Percentiles rank a stretch among this genome's conserved stretches.
Evolutionary conservation across 1,140 invertebrate genomes (phyloP).

Genomic region (Oscheius sp.): DNA sequence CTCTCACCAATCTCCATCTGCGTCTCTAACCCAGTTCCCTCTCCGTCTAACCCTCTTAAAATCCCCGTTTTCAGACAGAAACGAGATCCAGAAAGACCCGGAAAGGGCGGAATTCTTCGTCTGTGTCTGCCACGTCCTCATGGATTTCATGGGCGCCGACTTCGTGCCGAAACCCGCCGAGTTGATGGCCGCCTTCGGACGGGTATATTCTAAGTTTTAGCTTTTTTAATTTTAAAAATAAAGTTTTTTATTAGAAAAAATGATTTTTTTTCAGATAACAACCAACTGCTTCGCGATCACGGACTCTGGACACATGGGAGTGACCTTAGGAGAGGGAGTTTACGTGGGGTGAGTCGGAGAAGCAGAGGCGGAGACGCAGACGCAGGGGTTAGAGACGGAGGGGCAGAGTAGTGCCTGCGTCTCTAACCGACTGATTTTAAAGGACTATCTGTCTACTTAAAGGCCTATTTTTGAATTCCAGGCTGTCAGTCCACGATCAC

Average conservation of each 20-base stretch:
- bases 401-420: background rate
- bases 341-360: slow-evolving; percentile 4
- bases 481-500: slow-evolving; percentile 8
- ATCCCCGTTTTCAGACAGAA: background rate
- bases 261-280: background rate
- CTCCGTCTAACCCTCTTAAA: background rate
- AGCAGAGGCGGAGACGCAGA: too few species aligned
- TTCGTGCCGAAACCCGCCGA: background rate
- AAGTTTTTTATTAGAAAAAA: too few species aligned
- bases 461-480: background rate
- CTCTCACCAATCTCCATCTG: too few species aligned
- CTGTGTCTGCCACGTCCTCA: background rate
- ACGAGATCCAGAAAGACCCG: background rate
- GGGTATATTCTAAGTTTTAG: background rate
- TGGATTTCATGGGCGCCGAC: slow-evolving; percentile 7
- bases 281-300: slow-evolving; percentile 11
- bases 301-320: background rate
- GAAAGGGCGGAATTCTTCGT: slow-evolving; percentile 14
- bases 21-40: too few species aligned
- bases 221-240: too few species aligned
- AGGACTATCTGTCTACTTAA: background rate
- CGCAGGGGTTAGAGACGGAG: too few species aligned
- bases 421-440: background rate
- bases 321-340: background rate
- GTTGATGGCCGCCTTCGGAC: background rate